These are phyloP conservation scores for Vulpes vulpes DNA, from an alignment of 2,113 vertebrate genomes.

Conservation along the genomic window DNA sequence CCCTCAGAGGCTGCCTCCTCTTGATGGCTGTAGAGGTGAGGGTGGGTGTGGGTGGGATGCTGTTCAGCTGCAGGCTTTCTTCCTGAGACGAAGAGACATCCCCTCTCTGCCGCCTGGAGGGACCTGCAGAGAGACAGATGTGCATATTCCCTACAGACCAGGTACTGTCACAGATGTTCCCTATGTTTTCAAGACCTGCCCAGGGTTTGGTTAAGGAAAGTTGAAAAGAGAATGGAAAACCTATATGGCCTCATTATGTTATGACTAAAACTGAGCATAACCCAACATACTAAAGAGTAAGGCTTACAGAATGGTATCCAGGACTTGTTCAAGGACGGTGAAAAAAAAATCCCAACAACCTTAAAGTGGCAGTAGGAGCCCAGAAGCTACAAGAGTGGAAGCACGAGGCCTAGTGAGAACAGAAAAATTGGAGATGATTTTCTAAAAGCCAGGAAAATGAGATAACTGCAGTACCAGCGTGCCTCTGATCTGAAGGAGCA, in stretches of 20 bases:
- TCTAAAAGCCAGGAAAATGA: background rate
- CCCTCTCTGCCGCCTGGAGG: background rate
- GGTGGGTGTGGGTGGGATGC: conserved; percentile 80
- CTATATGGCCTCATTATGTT: background rate
- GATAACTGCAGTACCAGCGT: background rate
- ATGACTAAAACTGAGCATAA: background rate
- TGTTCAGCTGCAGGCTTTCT: conserved; percentile 79
- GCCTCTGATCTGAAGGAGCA: background rate
- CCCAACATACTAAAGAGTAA: background rate
- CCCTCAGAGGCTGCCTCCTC: background rate
- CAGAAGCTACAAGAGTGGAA: background rate
- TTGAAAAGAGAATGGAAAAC: conserved; percentile 15
- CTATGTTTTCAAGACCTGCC: background rate
- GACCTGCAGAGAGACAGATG: background rate
- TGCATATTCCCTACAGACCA: background rate
- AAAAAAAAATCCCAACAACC: background rate
- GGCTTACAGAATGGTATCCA: background rate
- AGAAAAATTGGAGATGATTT: background rate
- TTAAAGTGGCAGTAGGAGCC: background rate
- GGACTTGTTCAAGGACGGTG: background rate
- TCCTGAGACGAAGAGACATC: background rate
- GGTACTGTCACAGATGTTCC: background rate
- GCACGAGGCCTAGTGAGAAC: background rate
- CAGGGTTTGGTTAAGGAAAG: conserved; percentile 13
- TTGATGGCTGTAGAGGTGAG: conserved; percentile 89